Evolutionary conservation across 2,888 invertebrate genomes (phyloP).

Genomic region (Liodrosophila aerea): DNA sequence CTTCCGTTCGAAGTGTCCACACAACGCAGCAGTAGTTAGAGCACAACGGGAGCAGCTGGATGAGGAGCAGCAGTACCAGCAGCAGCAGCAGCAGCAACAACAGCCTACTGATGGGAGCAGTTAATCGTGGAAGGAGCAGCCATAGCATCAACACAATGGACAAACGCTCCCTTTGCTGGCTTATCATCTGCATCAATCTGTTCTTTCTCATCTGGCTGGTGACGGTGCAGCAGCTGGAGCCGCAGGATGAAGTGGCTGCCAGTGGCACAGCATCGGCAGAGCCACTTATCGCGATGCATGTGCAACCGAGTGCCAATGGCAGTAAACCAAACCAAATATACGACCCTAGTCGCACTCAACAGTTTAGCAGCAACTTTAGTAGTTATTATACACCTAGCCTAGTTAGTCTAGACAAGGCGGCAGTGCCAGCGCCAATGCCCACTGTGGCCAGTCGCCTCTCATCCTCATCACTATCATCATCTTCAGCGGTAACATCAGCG

Average conservation of each 20-base stretch:
- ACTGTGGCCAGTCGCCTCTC: conserved; percentile 17
- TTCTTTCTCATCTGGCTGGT: conserved; percentile 82
- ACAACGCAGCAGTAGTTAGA: conserved; percentile 28
- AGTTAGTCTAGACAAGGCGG: conserved; percentile 48
- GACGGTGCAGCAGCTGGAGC: conserved; percentile 77
- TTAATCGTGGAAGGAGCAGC: too few relatives aligned
- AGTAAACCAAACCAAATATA: conserved; percentile 69
- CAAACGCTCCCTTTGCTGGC: conserved; percentile 80
- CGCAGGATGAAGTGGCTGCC: conserved; percentile 46
- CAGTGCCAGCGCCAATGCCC: conserved; percentile 31
- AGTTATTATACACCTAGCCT: conserved; percentile 52
- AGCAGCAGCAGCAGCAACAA: conserved; percentile 21
- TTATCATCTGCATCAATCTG: conserved; percentile 80
- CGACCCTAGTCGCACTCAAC: conserved; percentile 64
- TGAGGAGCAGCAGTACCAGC: conserved; percentile 22
- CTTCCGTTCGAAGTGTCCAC: conserved; percentile 59
- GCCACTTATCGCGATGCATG: conserved; percentile 22
- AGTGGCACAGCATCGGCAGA: conserved; percentile 22
- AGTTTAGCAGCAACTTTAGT: conserved; percentile 50
- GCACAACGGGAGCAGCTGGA: conserved; percentile 12
- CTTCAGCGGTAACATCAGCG: not conserved
- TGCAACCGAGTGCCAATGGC: conserved; percentile 57
- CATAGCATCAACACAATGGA: conserved; percentile 69
- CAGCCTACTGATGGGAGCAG: too few relatives aligned
- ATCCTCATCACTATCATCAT: not conserved